These are phyloP conservation scores for Thyatira batis DNA, from an alignment of 2,888 invertebrate genomes.

Conservation along the genomic window DNA sequence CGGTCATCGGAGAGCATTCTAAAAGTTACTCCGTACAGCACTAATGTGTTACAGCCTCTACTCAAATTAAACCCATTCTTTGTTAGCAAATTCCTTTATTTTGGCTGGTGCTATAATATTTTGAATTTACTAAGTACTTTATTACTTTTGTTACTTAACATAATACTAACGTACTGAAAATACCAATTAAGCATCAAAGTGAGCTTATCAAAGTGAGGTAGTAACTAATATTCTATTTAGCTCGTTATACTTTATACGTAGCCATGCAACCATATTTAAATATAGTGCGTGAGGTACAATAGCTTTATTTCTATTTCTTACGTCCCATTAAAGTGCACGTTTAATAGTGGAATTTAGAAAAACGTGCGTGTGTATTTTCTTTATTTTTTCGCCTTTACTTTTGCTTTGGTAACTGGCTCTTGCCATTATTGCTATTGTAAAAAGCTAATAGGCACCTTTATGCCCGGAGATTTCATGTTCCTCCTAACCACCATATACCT, in stretches of 20 bases:
- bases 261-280: background rate
- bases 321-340: background rate
- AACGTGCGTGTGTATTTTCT: background rate
- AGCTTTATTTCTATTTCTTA: background rate
- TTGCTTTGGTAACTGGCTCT: background rate
- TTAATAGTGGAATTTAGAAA: background rate
- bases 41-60: constrained; percentile 21
- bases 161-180: no score
- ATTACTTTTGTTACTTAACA: no score
- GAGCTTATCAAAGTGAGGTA: no score
- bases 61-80: constrained; percentile 3
- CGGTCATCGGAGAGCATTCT: constrained; percentile 41
- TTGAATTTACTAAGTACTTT: no score
- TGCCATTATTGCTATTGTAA: background rate
- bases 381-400: background rate
- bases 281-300: background rate
- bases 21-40: constrained; percentile 30
- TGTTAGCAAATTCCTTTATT: background rate
- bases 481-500: no score
- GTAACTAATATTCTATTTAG: no score
- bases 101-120: no score
- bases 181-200: no score
- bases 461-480: background rate
- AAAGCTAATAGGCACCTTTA: background rate
- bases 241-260: no score